Conservation (phyloP, 2,888 invertebrate genomes). For the Craniophora ligustri region DNA sequence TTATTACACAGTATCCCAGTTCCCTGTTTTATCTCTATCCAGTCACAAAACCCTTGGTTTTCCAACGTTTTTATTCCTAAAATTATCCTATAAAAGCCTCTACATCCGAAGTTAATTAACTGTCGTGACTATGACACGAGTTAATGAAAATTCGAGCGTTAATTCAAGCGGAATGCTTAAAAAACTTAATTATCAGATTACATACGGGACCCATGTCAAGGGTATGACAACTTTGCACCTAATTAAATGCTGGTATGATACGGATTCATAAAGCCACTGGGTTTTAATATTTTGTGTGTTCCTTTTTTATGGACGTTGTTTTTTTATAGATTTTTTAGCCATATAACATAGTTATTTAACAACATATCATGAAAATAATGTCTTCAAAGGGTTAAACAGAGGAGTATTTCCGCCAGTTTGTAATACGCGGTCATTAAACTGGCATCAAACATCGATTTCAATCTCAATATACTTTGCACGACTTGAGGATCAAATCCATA, state of each 20-base stretch:
- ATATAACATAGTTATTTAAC: too few relatives aligned
- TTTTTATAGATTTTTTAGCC: too few relatives aligned
- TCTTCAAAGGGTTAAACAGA: too few relatives aligned
- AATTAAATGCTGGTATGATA: constrained; percentile 45
- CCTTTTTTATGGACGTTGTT: too few relatives aligned
- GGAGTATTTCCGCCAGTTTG: too few relatives aligned
- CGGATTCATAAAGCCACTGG: constrained; percentile 28
- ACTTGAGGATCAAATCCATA: too few relatives aligned
- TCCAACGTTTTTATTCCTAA: constrained; percentile 16
- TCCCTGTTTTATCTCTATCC: not conserved
- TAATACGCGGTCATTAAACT: too few relatives aligned
- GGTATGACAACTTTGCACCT: constrained; percentile 47
- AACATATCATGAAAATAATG: too few relatives aligned
- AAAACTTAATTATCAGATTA: constrained; percentile 57
- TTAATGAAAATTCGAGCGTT: constrained; percentile 49
- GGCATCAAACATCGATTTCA: too few relatives aligned
- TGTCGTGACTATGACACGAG: constrained; percentile 37
- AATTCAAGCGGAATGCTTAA: constrained; percentile 43
- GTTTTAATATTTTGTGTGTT: not conserved
- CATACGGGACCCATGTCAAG: constrained; percentile 39
- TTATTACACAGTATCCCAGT: too few relatives aligned
- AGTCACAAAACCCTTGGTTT: not conserved
- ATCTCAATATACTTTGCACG: too few relatives aligned
- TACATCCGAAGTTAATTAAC: constrained; percentile 47
- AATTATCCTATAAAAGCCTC: constrained; percentile 21